phyloP scores from a whole-genome alignment of 2,797 vertebrate genomes.

The Xerus rutilus region DNA sequence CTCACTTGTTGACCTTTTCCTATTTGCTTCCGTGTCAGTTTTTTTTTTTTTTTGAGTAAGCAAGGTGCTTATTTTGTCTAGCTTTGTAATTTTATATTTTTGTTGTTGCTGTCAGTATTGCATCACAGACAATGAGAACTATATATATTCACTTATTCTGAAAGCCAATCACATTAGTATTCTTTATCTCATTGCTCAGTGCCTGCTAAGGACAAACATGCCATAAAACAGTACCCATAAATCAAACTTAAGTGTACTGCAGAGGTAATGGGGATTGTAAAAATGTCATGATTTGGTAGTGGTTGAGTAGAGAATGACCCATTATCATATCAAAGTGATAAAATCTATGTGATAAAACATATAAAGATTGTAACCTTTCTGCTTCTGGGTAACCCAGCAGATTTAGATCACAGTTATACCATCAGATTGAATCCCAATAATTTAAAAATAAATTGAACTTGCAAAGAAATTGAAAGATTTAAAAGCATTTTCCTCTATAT shows the following conservation, averaged over 20 bases:
- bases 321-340: conserved; percentile 87
- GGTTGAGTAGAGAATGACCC: conserved; percentile 83
- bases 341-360: conserved; percentile 83
- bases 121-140: conserved; percentile 28
- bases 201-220: conserved; percentile 84
- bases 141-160: conserved; percentile 68
- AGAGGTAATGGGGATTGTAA: conserved; percentile 83
- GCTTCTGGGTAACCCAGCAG: conserved; percentile 3
- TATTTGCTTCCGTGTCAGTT: neutral
- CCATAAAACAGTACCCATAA: conserved; percentile 83
- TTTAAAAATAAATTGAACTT: conserved; percentile 47
- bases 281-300: conserved; percentile 84
- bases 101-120: neutral
- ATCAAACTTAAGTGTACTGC: conserved; percentile 84
- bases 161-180: conserved; percentile 82
- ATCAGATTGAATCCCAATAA: conserved; percentile 62
- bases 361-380: conserved; percentile 82
- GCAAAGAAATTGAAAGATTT: conserved; percentile 3
- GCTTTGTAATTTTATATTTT: conserved; percentile 25
- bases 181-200: conserved; percentile 82
- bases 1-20: neutral
- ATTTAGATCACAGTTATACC: conserved; percentile 75
- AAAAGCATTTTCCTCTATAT: neutral
- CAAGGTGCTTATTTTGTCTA: neutral
- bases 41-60: conserved; percentile 44